phyloP scores from a whole-genome alignment of 2,888 invertebrate genomes.

The Macrophya annulata region DNA sequence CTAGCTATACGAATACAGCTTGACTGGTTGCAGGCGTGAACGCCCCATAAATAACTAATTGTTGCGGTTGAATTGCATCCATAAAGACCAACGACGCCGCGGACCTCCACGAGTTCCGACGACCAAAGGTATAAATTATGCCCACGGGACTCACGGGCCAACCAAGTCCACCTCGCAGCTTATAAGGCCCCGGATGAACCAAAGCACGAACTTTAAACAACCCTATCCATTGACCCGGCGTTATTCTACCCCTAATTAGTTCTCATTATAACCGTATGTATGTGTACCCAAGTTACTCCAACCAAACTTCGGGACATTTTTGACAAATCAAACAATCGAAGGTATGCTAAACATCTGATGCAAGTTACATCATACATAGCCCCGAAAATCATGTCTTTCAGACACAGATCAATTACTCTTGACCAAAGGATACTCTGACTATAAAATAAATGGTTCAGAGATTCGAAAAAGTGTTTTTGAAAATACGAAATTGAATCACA shows the following conservation, averaged over 20 bases:
- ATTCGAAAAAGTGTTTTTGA: too few species aligned
- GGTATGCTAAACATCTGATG: background rate
- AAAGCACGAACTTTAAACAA: conserved; percentile 32
- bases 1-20: background rate
- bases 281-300: background rate
- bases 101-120: conserved; percentile 68
- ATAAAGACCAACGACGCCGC: conserved; percentile 59
- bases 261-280: background rate
- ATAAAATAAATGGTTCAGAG: too few species aligned
- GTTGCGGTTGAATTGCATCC: conserved; percentile 64
- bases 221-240: conserved; percentile 23
- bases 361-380: background rate
- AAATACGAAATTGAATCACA: too few species aligned
- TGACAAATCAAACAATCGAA: background rate
- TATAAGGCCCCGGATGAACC: conserved; percentile 39
- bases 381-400: background rate
- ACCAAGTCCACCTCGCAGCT: conserved; percentile 22
- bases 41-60: conserved; percentile 71
- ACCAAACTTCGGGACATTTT: background rate
- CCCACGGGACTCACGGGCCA: conserved; percentile 49
- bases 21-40: conserved; percentile 61
- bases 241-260: conserved; percentile 29
- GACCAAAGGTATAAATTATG: conserved; percentile 70
- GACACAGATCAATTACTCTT: too few species aligned
- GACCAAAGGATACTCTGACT: too few species aligned